Conservation (phyloP, 2,113 vertebrate species). For the Sturnus vulgaris region DNA sequence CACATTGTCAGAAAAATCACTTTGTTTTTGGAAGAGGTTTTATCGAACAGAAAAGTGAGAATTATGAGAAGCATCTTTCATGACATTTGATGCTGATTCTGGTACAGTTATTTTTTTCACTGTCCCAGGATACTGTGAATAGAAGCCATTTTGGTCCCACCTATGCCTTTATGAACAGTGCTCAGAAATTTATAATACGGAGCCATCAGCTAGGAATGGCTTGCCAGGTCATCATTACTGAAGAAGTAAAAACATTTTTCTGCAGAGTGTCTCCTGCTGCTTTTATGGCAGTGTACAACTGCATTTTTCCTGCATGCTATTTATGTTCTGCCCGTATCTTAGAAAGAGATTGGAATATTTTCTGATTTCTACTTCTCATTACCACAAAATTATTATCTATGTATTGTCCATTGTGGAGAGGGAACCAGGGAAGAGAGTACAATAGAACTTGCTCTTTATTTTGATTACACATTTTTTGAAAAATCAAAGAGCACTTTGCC, state of each 20-base stretch:
- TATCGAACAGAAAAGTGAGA: not conserved
- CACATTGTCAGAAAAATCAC: slow-evolving; percentile 15
- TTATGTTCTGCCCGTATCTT: not conserved
- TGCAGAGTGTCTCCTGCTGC: not conserved
- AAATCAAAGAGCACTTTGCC: slow-evolving; percentile 34
- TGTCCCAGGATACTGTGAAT: not conserved
- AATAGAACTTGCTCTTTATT: slow-evolving; percentile 32
- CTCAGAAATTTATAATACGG: slow-evolving; percentile 1
- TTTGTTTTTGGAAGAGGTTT: not conserved
- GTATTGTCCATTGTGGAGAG: slow-evolving; percentile 1
- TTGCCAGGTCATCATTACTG: not conserved
- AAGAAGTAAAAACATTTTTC: slow-evolving; percentile 32
- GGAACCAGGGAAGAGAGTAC: not conserved
- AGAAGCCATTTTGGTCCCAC: not conserved
- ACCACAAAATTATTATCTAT: slow-evolving; percentile 30
- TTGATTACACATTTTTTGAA: slow-evolving; percentile 38
- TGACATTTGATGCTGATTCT: not conserved
- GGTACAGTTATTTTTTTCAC: not conserved
- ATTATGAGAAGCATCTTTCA: not conserved
- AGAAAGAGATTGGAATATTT: slow-evolving; percentile 11
- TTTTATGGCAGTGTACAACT: slow-evolving; percentile 6
- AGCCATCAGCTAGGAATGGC: not conserved
- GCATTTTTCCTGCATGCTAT: not conserved
- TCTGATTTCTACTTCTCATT: slow-evolving; percentile 28
- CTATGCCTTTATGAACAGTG: not conserved